Evolutionary conservation across 2,888 invertebrate species (phyloP).

Genomic region (Polyommatus iphigenia): DNA sequence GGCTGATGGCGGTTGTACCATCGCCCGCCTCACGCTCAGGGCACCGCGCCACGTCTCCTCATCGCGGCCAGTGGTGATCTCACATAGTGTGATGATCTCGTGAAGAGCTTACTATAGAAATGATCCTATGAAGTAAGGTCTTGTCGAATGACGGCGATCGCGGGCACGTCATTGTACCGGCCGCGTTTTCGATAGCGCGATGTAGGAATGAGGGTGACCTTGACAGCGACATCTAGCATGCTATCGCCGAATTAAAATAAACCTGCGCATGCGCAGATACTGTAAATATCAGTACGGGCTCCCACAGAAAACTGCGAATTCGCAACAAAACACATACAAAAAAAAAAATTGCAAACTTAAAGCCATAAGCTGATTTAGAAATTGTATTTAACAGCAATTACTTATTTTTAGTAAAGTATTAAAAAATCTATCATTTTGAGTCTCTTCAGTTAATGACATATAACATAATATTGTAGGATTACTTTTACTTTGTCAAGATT

Average conservation of each 20-base stretch:
- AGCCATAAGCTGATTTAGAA: too few relatives aligned
- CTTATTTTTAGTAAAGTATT: too few relatives aligned
- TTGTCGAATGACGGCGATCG: slow-evolving; percentile 28
- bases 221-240: not conserved
- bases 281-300: too few relatives aligned
- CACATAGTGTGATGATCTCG: slow-evolving; percentile 49
- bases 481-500: too few relatives aligned
- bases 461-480: too few relatives aligned
- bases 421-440: too few relatives aligned
- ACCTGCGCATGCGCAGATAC: not conserved
- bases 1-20: slow-evolving; percentile 43
- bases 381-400: too few relatives aligned
- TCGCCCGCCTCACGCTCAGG: slow-evolving; percentile 50
- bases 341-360: too few relatives aligned
- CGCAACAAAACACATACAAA: too few relatives aligned
- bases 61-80: slow-evolving; percentile 47
- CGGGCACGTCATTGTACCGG: not conserved
- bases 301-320: too few relatives aligned
- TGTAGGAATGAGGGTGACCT: not conserved
- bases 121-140: slow-evolving; percentile 51
- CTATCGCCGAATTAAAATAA: not conserved
- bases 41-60: slow-evolving; percentile 50
- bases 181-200: slow-evolving; percentile 18
- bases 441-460: too few relatives aligned
- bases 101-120: slow-evolving; percentile 54